A percentile compares a stretch with the other conserved stretches of the same genome.
phyloP scores from a whole-genome alignment of 2,113 vertebrate genomes.

The Thermophis baileyi region DNA sequence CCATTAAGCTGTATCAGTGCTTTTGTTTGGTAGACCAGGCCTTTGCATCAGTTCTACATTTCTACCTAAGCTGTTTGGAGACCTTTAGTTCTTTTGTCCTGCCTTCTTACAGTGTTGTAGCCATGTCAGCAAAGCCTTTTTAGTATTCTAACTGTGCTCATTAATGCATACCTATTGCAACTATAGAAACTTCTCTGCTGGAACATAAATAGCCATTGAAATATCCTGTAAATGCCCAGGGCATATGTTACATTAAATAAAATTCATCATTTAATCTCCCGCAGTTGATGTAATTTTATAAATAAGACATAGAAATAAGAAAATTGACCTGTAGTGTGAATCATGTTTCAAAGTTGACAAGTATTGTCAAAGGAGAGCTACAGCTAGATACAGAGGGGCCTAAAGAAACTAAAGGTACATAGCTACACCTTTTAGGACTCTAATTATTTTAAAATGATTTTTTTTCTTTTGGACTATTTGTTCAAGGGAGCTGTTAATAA shows the following conservation, averaged over 20 bases:
- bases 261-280: not conserved
- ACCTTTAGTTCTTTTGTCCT: not conserved
- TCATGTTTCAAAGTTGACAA: not conserved
- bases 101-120: not conserved
- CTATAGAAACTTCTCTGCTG: not conserved
- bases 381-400: not conserved
- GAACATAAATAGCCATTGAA: not conserved
- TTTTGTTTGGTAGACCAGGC: not conserved
- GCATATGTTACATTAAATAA: conserved; percentile 4
- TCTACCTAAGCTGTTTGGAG: not conserved
- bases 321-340: not conserved
- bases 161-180: not conserved
- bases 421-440: not conserved
- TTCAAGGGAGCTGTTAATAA: not conserved
- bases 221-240: not conserved
- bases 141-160: not conserved
- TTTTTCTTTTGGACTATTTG: not conserved
- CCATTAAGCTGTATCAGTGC: not conserved
- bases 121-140: not conserved
- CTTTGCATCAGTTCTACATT: not conserved
- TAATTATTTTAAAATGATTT: conserved; percentile 8
- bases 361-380: not conserved
- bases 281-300: not conserved
- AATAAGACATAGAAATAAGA: not conserved
- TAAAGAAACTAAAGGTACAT: not conserved